These are phyloP conservation scores for Helogale parvula DNA, from an alignment of 2,113 vertebrate genomes.

Conservation along the genomic window DNA sequence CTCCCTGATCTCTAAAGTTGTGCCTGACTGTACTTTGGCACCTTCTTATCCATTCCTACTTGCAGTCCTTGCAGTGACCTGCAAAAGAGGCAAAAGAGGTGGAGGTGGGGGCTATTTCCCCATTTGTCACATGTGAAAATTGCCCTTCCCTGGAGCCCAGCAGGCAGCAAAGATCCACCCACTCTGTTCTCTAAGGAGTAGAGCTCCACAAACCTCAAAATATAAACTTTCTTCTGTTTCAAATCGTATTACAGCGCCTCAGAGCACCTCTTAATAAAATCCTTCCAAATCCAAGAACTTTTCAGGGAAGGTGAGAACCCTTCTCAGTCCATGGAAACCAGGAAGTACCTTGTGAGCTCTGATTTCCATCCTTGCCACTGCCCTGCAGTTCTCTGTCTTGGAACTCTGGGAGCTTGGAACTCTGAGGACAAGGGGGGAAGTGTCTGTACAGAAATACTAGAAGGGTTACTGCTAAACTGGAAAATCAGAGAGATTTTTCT, in stretches of 20 bases:
- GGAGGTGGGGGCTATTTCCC: neutral
- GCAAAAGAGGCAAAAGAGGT: neutral
- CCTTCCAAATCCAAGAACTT: neutral
- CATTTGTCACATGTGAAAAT: neutral
- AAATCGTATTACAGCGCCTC: neutral
- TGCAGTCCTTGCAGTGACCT: neutral
- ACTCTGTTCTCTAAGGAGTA: neutral
- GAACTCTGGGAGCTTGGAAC: neutral
- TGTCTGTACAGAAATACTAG: neutral
- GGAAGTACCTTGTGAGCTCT: neutral
- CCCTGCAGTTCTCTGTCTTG: neutral
- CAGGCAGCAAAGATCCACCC: neutral
- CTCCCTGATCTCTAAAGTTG: neutral
- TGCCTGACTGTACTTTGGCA: neutral
- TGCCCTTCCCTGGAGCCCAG: neutral
- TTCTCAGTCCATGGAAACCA: neutral
- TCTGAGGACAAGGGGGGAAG: neutral
- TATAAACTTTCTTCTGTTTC: neutral
- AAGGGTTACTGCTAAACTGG: neutral
- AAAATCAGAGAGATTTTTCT: slow-evolving; percentile 21
- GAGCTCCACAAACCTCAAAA: neutral
- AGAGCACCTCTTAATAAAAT: slow-evolving; percentile 26
- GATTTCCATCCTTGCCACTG: neutral
- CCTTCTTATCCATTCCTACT: neutral
- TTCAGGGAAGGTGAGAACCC: neutral